Evolutionary conservation across 2,113 vertebrate genomes (phyloP).

Genomic region (Pseudopipra pipra): DNA sequence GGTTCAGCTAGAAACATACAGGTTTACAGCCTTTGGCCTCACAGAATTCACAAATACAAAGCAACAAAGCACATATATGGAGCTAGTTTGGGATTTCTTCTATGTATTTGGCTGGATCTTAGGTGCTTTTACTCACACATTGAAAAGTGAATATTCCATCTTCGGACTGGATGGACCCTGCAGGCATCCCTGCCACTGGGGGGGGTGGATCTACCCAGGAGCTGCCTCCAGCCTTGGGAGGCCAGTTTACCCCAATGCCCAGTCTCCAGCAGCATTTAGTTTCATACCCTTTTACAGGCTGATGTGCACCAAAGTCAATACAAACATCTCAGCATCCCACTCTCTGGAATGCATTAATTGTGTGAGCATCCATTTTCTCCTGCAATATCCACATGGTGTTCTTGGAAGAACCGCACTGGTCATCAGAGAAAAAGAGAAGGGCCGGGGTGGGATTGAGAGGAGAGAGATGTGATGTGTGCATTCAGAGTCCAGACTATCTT

Average conservation of each 20-base stretch:
- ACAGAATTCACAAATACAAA: background rate
- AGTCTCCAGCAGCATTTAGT: background rate
- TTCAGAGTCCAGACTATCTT: background rate
- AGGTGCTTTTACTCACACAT: background rate
- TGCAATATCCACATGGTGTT: background rate
- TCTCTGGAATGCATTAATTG: background rate
- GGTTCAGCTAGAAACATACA: background rate
- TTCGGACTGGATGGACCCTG: background rate
- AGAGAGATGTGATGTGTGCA: background rate
- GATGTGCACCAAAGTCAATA: background rate
- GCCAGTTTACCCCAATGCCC: background rate
- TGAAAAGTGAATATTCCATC: background rate
- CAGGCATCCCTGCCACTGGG: too few relatives aligned
- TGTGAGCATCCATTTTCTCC: background rate
- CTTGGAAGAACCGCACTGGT: background rate
- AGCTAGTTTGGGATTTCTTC: background rate
- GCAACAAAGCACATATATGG: background rate
- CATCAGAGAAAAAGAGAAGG: background rate
- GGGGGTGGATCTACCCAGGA: too few relatives aligned
- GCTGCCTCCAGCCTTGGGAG: background rate
- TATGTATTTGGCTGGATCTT: background rate
- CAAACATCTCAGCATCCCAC: background rate
- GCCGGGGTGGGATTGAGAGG: background rate
- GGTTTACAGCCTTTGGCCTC: background rate
- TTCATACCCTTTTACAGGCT: background rate